Evolutionary conservation across 1,140 invertebrate species (phyloP).

Genomic region (Telenomus remus): DNA sequence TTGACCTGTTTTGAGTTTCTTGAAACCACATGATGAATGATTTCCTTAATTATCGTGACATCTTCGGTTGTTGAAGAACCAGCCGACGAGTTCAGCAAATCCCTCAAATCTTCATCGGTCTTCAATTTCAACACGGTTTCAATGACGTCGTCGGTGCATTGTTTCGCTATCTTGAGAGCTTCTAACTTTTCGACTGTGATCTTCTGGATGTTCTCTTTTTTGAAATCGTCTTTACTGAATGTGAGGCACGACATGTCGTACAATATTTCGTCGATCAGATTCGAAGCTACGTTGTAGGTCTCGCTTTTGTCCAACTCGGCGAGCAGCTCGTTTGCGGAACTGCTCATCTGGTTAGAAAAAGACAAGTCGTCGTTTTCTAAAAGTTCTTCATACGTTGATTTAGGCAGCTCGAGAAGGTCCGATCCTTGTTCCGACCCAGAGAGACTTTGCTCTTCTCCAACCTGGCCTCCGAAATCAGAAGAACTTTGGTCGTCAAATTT

Average conservation of each 20-base stretch:
- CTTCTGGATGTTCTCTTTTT: conserved; percentile 18
- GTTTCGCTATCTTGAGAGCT: conserved; percentile 43
- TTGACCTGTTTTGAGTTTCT: conserved; percentile 50
- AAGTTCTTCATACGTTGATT: conserved; percentile 39
- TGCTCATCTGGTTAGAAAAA: conserved; percentile 66
- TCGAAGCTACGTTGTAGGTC: conserved; percentile 47
- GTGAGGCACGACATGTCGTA: conserved; percentile 47
- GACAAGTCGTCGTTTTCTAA: conserved; percentile 48
- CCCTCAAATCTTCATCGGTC: background rate
- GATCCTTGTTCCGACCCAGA: conserved; percentile 52
- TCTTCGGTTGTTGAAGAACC: conserved; percentile 26
- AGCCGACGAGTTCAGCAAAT: conserved; percentile 7
- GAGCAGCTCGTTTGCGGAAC: conserved; percentile 67
- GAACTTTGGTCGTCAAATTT: conserved; percentile 7
- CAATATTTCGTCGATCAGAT: conserved; percentile 62
- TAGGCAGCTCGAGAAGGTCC: conserved; percentile 62
- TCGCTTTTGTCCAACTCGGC: conserved; percentile 63
- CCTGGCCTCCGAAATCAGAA: background rate
- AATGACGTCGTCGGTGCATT: conserved; percentile 35
- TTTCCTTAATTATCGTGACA: conserved; percentile 60
- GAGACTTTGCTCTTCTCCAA: conserved; percentile 3
- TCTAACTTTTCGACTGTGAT: conserved; percentile 37
- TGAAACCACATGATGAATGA: conserved; percentile 65
- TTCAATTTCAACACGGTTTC: background rate
- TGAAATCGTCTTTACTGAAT: conserved; percentile 12